phyloP scores from a whole-genome alignment of 2,113 vertebrate species.

The Rhabdornis inornatus region DNA sequence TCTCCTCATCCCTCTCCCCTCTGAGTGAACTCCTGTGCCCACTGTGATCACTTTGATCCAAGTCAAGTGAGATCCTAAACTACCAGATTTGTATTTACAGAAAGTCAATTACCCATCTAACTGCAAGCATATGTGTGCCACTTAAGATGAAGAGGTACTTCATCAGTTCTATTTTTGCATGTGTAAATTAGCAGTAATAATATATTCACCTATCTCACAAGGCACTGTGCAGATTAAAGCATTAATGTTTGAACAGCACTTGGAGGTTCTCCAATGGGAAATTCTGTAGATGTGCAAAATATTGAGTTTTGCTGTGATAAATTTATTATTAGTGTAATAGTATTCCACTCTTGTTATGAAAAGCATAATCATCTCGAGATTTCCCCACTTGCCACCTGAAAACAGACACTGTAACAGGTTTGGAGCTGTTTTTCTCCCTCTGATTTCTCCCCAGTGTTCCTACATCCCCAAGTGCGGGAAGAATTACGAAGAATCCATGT shows the following conservation, averaged over 20 bases:
- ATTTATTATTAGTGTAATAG: constrained; percentile 42
- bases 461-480: constrained; percentile 90
- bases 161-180: constrained; percentile 37
- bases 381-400: not conserved
- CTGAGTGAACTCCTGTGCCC: not conserved
- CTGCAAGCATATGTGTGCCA: not conserved
- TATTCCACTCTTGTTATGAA: not conserved
- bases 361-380: constrained; percentile 11
- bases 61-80: not conserved
- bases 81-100: constrained; percentile 27
- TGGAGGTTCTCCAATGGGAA: constrained; percentile 26
- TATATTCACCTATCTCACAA: constrained; percentile 46
- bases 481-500: constrained; percentile 81
- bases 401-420: not conserved
- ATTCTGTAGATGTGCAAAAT: constrained; percentile 38
- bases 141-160: constrained; percentile 60
- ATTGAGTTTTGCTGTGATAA: constrained; percentile 39
- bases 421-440: not conserved
- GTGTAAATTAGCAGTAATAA: constrained; percentile 55
- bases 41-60: not conserved
- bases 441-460: constrained; percentile 80
- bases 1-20: not conserved
- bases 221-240: constrained; percentile 35
- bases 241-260: constrained; percentile 41
- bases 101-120: constrained; percentile 29